These are phyloP conservation scores for Henricia sp. DNA, from an alignment of 53 echinoderm and acorn worm species.

Conservation along the genomic window DNA sequence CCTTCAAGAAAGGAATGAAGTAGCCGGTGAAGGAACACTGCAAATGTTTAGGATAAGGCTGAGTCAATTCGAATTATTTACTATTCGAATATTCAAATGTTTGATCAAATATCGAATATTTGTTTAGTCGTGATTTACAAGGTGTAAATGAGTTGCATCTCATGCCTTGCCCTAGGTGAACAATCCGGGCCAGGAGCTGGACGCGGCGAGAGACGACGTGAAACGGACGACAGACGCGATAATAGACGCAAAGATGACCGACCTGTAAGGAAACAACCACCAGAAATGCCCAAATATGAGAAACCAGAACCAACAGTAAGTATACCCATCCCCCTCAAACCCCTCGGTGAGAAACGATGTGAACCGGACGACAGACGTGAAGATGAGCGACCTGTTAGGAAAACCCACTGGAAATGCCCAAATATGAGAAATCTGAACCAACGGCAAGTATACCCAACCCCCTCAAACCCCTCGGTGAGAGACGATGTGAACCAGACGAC, in stretches of 20 bases:
- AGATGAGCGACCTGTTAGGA: constrained; percentile 45
- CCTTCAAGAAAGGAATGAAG: too few species aligned
- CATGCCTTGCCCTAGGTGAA: too few species aligned
- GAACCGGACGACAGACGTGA: constrained; percentile 14
- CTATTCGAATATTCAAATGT: too few species aligned
- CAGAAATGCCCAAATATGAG: constrained; percentile 91
- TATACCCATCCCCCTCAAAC: not conserved
- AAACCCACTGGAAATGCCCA: constrained; percentile 76
- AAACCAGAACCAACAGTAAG: constrained; percentile 76
- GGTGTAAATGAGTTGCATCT: not conserved
- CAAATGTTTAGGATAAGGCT: too few species aligned
- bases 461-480: not conserved
- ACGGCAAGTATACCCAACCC: constrained; percentile 43
- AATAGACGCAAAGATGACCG: constrained; percentile 20
- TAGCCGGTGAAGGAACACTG: too few species aligned
- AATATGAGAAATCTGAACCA: constrained; percentile 84
- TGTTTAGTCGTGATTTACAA: too few species aligned
- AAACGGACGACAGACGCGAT: constrained; percentile 12
- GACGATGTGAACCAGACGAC: constrained; percentile 13
- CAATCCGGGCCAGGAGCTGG: constrained; percentile 11
- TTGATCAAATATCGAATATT: too few species aligned
- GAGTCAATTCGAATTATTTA: too few species aligned
- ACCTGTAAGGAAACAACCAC: constrained; percentile 53
- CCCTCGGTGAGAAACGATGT: constrained; percentile 12
- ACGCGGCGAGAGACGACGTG: constrained; percentile 18